These are phyloP conservation scores for Ptiloglossa arizonensis DNA, from an alignment of 1,140 invertebrate genomes.

Conservation along the genomic window DNA sequence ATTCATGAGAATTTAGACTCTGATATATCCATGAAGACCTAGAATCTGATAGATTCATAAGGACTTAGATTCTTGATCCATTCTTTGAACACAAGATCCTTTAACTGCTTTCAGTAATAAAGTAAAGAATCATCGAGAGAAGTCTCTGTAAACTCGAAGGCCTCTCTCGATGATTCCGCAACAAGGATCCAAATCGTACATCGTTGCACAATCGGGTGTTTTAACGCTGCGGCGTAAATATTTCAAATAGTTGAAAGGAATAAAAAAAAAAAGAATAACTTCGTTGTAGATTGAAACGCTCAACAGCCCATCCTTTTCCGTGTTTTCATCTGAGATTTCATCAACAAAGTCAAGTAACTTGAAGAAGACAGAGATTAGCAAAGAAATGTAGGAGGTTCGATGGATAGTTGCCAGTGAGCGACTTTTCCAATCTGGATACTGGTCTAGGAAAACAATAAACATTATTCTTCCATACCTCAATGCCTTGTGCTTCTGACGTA, in stretches of 20 bases:
- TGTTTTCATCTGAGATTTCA: neutral
- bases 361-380: neutral
- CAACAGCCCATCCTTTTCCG: neutral
- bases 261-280: too few species aligned
- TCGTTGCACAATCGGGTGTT: neutral
- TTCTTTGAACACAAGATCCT: too few species aligned
- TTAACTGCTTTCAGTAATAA: too few species aligned
- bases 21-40: too few species aligned
- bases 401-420: slow-evolving; percentile 40
- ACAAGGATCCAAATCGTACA: too few species aligned
- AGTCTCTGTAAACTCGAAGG: too few species aligned
- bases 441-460: slow-evolving; percentile 49
- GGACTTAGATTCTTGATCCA: too few species aligned
- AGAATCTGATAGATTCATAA: too few species aligned
- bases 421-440: slow-evolving; percentile 28
- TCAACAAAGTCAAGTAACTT: neutral
- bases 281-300: too few species aligned
- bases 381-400: neutral
- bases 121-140: too few species aligned
- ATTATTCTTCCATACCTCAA: neutral
- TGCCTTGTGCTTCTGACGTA: neutral
- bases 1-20: too few species aligned
- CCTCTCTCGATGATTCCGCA: too few species aligned
- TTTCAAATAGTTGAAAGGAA: neutral
- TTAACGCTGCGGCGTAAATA: neutral